Evolutionary conservation across 2,888 invertebrate genomes (phyloP), one percentile per base, ranked within the genome.

Genomic region (Tridacna crocea): DNA sequence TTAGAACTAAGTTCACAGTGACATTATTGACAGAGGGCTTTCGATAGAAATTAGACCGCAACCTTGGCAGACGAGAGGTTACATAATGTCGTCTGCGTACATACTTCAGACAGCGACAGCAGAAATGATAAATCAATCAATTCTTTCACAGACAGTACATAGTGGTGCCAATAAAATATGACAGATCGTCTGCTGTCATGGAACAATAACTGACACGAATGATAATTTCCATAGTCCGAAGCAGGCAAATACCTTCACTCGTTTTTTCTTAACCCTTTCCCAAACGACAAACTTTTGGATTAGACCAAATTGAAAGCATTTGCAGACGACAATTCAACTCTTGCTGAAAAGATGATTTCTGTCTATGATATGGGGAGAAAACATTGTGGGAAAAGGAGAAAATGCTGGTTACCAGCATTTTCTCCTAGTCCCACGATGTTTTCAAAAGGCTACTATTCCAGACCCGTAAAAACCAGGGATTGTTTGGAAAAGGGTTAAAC

Each of bases 51-150:
- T 36, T 36, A 36, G 36, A 8, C 36, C 36, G 36, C 11, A n/a
- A n/a, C n/a, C 24, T 24, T 22, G n/a, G 66, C 66, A 66, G 66
- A 66, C 46, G 66, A 66, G 46, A 66, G 46, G 19, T 66, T 55
- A n/a, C n/a, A 46, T 66, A 46, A 66, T 66, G 46, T 46, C 66
- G 66, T 66, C 66, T 66, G 66, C 66, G 46, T 27, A 17, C 66
- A n/a, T 46, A n/a, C 15, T 55, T 55, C 15, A 55, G 55, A 55
- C 55, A 19, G 19, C 55, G 11, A 19, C 2, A 55, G 55, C 3
- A 55, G 55, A 55, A 55, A 55, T 55, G 17, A 55, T 19, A 55
- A 55, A 55, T 55, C 55, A 15, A 55, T 55, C 55, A 19, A 55
- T 55, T 55, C 55, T 66, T 19, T 8, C 26, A 46, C 36, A 17